Evolutionary conservation across 1,140 invertebrate species (phyloP).

Genomic region (Aphis gossypii): DNA sequence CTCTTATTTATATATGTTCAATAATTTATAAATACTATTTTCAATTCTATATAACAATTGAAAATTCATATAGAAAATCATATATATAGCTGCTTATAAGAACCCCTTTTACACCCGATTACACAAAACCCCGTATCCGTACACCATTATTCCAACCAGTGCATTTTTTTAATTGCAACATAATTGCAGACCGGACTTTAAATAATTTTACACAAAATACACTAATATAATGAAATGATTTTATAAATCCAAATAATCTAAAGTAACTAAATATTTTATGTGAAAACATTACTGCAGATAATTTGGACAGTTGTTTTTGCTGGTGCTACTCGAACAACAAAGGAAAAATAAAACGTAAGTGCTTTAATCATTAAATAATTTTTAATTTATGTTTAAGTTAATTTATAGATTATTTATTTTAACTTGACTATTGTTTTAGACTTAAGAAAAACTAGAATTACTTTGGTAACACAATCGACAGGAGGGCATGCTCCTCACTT

Average conservation of each 20-base stretch:
- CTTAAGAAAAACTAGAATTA: no score
- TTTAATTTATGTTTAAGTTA: background rate
- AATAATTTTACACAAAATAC: background rate
- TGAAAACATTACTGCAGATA: background rate
- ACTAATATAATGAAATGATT: background rate
- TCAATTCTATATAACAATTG: background rate
- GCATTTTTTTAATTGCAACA: background rate
- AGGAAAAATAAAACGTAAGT: background rate
- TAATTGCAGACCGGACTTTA: background rate
- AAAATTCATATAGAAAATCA: background rate
- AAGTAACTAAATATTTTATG: background rate
- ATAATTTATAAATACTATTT: background rate
- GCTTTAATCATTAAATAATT: background rate
- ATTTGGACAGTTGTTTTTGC: background rate
- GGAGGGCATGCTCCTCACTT: no score
- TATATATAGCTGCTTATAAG: background rate
- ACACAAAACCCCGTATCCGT: background rate
- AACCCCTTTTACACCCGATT: background rate
- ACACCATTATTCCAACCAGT: background rate
- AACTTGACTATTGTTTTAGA: no score
- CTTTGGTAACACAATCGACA: no score
- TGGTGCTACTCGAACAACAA: background rate
- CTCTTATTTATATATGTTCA: background rate
- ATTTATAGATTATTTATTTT: no score
- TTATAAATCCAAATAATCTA: background rate